A percentile compares a stretch with the other conserved stretches of the same genome.
Conservation (phyloP, 1,140 invertebrate genomes). For the Druon quercuslanigerum region DNA sequence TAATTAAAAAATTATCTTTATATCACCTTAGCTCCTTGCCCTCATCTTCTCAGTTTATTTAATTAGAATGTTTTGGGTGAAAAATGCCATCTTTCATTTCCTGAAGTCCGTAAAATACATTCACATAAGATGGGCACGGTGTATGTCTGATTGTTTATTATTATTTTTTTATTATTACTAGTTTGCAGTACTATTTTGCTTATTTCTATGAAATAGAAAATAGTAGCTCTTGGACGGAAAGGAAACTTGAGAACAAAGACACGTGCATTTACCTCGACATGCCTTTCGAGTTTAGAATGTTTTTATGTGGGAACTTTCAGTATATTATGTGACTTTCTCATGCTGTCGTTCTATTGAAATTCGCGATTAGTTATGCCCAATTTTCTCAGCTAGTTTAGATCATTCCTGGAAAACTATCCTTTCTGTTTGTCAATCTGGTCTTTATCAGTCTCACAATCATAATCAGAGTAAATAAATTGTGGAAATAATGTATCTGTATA, state of each 20-base stretch:
- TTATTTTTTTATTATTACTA: conserved; percentile 16
- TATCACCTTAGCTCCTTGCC: no score
- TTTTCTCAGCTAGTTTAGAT: conserved; percentile 3
- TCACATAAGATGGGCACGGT: background rate
- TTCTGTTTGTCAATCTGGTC: background rate
- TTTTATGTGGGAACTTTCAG: conserved; percentile 28
- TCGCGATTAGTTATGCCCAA: conserved; percentile 23
- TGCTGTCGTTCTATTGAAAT: conserved; percentile 27
- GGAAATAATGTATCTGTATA: no score
- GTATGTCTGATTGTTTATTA: conserved; percentile 18
- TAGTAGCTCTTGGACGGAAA: conserved; percentile 22
- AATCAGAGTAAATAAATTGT: background rate
- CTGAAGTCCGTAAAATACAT: background rate
- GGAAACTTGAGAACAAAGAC: conserved; percentile 24
- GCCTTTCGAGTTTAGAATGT: conserved; percentile 30
- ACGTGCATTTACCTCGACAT: conserved; percentile 24
- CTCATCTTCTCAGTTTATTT: no score
- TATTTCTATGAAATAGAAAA: conserved; percentile 28
- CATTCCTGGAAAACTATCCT: background rate
- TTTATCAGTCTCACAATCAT: background rate
- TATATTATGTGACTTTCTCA: conserved; percentile 26
- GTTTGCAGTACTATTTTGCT: conserved; percentile 14
- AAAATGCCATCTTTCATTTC: background rate
- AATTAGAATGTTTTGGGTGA: background rate
- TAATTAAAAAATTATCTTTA: no score